Conservation (phyloP, 92 coral and sea anemone genomes). For the Epizoanthus rinbou region DNA sequence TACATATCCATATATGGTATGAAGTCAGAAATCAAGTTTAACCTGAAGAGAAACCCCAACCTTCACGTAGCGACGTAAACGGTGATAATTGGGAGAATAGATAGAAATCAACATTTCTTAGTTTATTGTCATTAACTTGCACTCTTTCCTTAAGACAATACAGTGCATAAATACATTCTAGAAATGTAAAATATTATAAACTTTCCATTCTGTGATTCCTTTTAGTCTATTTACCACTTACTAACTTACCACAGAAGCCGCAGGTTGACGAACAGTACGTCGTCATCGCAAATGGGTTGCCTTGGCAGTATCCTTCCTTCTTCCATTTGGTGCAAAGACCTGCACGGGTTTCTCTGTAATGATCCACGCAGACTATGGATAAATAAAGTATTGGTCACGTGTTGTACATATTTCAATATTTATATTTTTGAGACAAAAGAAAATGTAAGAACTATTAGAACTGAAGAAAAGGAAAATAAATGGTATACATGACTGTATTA, state of each 20-base stretch:
- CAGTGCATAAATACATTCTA: no score
- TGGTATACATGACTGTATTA: not conserved
- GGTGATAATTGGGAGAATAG: no score
- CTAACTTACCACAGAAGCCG: slow-evolving; percentile 21
- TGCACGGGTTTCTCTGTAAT: not conserved
- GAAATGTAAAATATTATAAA: no score
- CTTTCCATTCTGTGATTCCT: no score
- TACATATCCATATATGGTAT: no score
- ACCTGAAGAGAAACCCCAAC: no score
- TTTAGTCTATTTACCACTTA: no score
- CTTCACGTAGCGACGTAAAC: no score
- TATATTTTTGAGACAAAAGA: not conserved
- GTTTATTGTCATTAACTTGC: no score
- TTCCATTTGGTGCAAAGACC: slow-evolving; percentile 7
- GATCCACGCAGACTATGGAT: not conserved
- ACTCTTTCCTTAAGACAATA: no score
- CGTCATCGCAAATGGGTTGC: not conserved
- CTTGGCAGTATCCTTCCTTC: not conserved
- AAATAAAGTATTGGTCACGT: not conserved
- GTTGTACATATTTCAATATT: not conserved
- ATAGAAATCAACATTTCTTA: no score
- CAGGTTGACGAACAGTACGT: not conserved
- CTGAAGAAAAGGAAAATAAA: not conserved
- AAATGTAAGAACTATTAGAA: not conserved
- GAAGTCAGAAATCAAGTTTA: no score